A percentile compares a stretch with the other conserved stretches of the same genome.
These are phyloP conservation scores for Hirudinaria manillensis DNA, from an alignment of 2,888 invertebrate genomes.

Conservation along the genomic window DNA sequence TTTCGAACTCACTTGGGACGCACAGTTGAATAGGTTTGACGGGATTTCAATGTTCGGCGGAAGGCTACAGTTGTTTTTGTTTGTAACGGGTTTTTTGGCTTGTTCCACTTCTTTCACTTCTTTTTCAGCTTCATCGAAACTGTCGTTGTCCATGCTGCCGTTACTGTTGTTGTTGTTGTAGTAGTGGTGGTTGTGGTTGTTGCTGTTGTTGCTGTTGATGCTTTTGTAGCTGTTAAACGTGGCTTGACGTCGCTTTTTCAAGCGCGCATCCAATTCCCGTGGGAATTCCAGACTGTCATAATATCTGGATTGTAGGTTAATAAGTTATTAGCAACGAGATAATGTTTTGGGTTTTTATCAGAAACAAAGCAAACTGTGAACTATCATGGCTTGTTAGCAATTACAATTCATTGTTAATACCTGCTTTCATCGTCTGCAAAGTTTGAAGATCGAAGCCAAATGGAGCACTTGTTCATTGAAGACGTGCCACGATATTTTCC, in stretches of 20 bases:
- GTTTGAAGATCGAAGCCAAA: conserved; percentile 1
- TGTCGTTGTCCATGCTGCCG: conserved; percentile 5
- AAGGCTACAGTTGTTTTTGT: conserved; percentile 16
- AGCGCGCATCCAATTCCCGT: no score
- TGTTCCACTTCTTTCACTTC: no score
- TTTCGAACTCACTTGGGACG: neutral
- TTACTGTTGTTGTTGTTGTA: neutral
- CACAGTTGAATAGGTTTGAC: neutral
- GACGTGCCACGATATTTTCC: neutral
- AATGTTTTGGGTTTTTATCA: neutral
- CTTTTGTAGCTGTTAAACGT: neutral
- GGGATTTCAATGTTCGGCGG: neutral
- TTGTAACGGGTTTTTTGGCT: neutral
- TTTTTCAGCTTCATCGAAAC: neutral
- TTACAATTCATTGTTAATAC: neutral
- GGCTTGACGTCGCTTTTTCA: no score
- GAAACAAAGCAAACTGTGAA: neutral
- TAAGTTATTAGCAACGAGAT: neutral
- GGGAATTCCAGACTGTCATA: conserved; percentile 5
- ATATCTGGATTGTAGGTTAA: neutral
- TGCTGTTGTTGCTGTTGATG: neutral
- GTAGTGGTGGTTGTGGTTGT: neutral
- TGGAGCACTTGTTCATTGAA: conserved; percentile 6
- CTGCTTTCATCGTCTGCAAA: neutral
- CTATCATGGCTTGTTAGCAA: neutral